Percentiles rank a stretch among this genome's conserved stretches.
phyloP scores from a whole-genome alignment of 2,888 invertebrate genomes.

The Tetheella fluctuosa region DNA sequence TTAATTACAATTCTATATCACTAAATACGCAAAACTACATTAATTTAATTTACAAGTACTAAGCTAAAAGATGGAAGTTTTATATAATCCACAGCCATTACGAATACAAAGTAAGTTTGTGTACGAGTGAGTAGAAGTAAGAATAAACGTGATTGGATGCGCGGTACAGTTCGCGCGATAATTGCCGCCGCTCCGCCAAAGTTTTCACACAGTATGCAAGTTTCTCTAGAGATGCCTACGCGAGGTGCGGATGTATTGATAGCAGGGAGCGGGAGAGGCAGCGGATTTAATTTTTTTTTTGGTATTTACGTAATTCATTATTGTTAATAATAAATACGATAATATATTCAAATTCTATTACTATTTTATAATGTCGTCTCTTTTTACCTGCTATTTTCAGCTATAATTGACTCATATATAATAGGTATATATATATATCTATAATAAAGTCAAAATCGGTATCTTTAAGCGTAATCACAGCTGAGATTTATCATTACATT shows the following conservation, averaged over 20 bases:
- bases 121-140: not conserved
- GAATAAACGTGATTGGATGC: conserved; percentile 13
- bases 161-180: conserved; percentile 16
- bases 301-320: no score
- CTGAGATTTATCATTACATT: no score
- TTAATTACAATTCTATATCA: no score
- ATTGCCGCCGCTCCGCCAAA: conserved; percentile 18
- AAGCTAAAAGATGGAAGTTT: not conserved
- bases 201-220: conserved; percentile 17
- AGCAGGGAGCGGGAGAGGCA: not conserved
- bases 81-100: not conserved
- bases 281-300: not conserved
- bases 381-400: no score
- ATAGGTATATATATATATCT: no score
- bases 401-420: no score
- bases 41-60: not conserved
- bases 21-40: not conserved
- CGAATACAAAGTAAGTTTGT: not conserved
- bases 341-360: no score
- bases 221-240: conserved; percentile 8
- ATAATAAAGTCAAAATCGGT: no score
- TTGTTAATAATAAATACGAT: no score
- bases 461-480: no score
- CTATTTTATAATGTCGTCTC: no score
- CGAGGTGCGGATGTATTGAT: not conserved